Evolutionary conservation across 2,113 vertebrate genomes (phyloP).

Genomic region (Phrynosoma blainvillii): DNA sequence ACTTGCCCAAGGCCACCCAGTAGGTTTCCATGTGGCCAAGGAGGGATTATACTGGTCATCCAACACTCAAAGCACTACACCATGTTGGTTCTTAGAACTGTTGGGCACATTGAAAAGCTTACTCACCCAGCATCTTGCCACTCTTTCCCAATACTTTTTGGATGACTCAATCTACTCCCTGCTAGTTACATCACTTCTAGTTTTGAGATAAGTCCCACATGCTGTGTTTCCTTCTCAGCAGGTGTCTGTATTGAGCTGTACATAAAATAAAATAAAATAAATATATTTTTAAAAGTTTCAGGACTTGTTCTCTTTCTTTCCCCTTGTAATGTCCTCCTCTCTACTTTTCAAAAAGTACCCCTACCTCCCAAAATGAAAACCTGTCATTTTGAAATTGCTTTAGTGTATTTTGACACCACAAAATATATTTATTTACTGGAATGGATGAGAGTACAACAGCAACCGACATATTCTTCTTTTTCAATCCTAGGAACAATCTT

Average conservation of each 20-base stretch:
- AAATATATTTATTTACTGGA: not conserved
- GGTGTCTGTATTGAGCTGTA: not conserved
- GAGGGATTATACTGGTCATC: too few relatives aligned
- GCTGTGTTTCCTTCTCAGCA: not conserved
- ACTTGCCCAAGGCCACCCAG: too few relatives aligned
- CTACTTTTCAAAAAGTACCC: not conserved
- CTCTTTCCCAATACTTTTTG: slow-evolving; percentile 41
- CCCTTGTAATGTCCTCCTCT: too few relatives aligned
- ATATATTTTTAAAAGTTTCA: not conserved
- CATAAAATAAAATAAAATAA: slow-evolving; percentile 2
- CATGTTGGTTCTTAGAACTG: not conserved
- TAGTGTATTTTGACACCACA: not conserved
- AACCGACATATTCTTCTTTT: not conserved
- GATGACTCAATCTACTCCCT: slow-evolving; percentile 49
- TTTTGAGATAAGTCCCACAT: not conserved
- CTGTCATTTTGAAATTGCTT: not conserved
- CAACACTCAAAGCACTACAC: too few relatives aligned
- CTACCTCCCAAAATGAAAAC: not conserved
- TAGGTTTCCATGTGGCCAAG: too few relatives aligned
- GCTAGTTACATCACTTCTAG: not conserved
- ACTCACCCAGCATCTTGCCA: slow-evolving; percentile 10
- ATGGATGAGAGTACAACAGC: not conserved
- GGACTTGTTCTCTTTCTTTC: not conserved
- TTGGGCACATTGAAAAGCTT: not conserved
- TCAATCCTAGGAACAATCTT: not conserved